Conservation (phyloP, 2,888 invertebrate genomes). For the Euplagia quadripunctaria region DNA sequence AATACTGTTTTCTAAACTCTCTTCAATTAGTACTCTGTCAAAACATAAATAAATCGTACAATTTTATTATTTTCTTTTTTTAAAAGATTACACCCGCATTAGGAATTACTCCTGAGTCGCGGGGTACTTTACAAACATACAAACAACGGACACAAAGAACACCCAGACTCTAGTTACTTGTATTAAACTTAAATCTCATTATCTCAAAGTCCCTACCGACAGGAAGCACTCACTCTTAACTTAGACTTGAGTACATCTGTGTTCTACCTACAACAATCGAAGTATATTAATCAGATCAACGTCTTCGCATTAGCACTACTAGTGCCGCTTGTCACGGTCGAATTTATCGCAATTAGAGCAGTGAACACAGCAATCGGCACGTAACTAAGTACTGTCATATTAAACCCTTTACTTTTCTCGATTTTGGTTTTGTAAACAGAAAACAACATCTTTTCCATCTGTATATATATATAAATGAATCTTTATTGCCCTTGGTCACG, state of each 20-base stretch:
- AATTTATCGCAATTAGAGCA: neutral
- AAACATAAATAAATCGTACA: neutral
- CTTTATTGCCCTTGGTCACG: too few relatives aligned
- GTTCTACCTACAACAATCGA: slow-evolving; percentile 26
- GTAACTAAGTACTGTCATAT: neutral
- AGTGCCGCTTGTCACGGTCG: neutral
- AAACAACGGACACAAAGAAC: too few relatives aligned
- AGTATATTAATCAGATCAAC: slow-evolving; percentile 36
- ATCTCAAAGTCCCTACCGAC: neutral
- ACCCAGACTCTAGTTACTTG: too few relatives aligned
- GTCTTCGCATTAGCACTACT: slow-evolving; percentile 12
- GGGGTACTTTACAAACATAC: too few relatives aligned
- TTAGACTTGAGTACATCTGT: slow-evolving; percentile 8
- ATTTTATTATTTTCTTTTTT: too few relatives aligned
- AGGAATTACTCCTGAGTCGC: too few relatives aligned
- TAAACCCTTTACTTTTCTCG: neutral
- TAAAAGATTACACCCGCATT: too few relatives aligned
- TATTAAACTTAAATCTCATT: slow-evolving; percentile 9
- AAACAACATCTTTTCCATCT: too few relatives aligned
- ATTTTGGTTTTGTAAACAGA: neutral
- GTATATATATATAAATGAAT: too few relatives aligned
- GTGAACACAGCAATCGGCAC: neutral
- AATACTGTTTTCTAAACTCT: neutral
- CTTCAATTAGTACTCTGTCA: neutral
- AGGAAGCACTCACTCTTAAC: slow-evolving; percentile 6